Evolutionary conservation across 2,113 vertebrate species (phyloP).

Genomic region (Pionites leucogaster): DNA sequence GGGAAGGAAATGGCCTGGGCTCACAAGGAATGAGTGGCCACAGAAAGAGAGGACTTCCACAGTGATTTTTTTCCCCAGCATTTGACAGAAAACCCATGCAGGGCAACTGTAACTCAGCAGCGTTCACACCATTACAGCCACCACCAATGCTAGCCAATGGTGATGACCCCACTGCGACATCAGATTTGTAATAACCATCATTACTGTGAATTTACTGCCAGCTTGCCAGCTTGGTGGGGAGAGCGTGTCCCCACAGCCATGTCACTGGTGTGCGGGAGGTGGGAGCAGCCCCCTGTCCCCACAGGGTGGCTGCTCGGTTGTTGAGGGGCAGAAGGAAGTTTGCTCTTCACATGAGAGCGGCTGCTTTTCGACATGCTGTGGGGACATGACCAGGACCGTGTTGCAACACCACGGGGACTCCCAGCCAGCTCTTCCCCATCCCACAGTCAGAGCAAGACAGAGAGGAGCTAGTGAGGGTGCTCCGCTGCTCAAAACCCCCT

Average conservation of each 20-base stretch:
- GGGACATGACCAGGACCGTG: neutral
- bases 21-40: neutral
- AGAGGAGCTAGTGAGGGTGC: neutral
- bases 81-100: neutral
- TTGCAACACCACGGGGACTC: neutral
- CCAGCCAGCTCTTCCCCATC: neutral
- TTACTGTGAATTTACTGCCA: neutral
- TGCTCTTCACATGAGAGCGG: rapidly evolving
- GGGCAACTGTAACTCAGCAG: neutral
- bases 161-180: neutral
- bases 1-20: neutral
- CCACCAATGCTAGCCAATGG: rapidly evolving
- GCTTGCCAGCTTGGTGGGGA: neutral
- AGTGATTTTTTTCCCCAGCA: neutral
- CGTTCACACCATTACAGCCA: neutral
- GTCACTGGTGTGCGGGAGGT: rapidly evolving
- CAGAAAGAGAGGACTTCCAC: neutral
- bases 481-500: neutral
- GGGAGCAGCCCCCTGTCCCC: neutral
- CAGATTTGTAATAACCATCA: neutral
- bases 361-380: neutral
- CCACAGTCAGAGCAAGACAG: neutral
- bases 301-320: rapidly evolving
- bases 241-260: neutral
- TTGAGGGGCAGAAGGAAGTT: neutral